phyloP scores from a whole-genome alignment of 1,140 invertebrate species.

The Zaprionus capensis region DNA sequence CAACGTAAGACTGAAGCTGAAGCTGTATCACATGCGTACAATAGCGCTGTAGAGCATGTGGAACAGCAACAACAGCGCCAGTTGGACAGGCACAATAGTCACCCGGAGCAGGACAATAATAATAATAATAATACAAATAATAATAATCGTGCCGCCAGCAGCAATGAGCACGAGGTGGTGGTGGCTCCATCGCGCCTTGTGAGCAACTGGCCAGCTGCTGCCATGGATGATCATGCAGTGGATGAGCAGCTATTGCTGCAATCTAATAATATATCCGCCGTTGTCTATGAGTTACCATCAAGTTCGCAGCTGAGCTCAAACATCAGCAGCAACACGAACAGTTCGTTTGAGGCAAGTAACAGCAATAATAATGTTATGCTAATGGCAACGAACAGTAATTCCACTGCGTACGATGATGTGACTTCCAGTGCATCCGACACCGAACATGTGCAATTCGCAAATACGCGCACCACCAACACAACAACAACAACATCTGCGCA shows the following conservation, averaged over 20 bases:
- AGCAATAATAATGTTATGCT: slow-evolving; percentile 16
- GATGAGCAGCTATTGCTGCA: slow-evolving; percentile 40
- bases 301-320: slow-evolving; percentile 61
- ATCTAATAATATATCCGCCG: neutral
- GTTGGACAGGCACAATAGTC: slow-evolving; percentile 6
- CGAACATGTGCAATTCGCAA: slow-evolving; percentile 75
- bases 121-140: slow-evolving; percentile 29
- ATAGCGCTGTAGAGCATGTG: slow-evolving; percentile 2
- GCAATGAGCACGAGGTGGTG: slow-evolving; percentile 21
- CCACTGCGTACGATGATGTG: slow-evolving; percentile 61
- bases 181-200: slow-evolving; percentile 24
- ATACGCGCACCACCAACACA: slow-evolving; percentile 79
- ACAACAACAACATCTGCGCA: slow-evolving; percentile 77
- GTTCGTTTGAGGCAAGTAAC: slow-evolving; percentile 55
- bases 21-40: slow-evolving; percentile 4
- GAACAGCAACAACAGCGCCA: slow-evolving; percentile 7
- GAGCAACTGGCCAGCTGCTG: slow-evolving; percentile 63
- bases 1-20: slow-evolving; percentile 70
- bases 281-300: slow-evolving; percentile 56
- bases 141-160: slow-evolving; percentile 12
- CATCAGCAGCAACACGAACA: slow-evolving; percentile 33
- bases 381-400: slow-evolving; percentile 22
- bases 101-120: slow-evolving; percentile 22
- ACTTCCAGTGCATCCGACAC: slow-evolving; percentile 74
- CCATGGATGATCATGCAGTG: slow-evolving; percentile 69